Evolutionary conservation across 2,888 invertebrate species (phyloP).

Genomic region (Chalcis sispes): DNA sequence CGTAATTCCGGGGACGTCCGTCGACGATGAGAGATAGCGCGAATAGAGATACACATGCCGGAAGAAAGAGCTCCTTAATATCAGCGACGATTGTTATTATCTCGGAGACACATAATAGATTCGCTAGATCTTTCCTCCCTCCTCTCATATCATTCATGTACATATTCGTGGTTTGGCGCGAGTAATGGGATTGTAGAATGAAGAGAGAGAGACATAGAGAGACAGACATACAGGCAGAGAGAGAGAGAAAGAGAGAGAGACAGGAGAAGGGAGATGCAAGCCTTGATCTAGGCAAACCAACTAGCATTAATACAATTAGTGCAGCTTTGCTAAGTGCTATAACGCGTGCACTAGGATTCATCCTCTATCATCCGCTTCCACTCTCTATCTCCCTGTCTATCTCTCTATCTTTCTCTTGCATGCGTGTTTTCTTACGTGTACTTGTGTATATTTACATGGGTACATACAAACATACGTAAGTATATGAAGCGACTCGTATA

Average conservation of each 20-base stretch:
- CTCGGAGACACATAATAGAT: slow-evolving; percentile 64
- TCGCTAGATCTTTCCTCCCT: too few species aligned
- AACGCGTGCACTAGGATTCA: slow-evolving; percentile 62
- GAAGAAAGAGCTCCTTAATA: slow-evolving; percentile 8
- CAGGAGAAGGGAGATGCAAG: slow-evolving; percentile 42
- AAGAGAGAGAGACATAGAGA: background rate
- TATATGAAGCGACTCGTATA: background rate
- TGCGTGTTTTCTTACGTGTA: background rate
- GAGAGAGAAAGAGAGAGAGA: slow-evolving; percentile 24
- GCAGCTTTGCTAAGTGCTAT: slow-evolving; percentile 72
- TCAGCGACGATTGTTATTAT: slow-evolving; percentile 56
- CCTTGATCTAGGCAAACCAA: slow-evolving; percentile 70
- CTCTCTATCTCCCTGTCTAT: slow-evolving; percentile 41
- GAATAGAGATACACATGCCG: background rate
- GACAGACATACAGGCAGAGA: background rate
- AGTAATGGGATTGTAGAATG: slow-evolving; percentile 65
- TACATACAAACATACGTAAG: background rate
- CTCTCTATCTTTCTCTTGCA: background rate
- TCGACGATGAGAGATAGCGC: background rate
- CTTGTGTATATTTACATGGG: slow-evolving; percentile 18
- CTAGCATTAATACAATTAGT: slow-evolving; percentile 75
- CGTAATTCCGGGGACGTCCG: too few species aligned
- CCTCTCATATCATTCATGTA: too few species aligned
- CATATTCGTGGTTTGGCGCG: slow-evolving; percentile 63
- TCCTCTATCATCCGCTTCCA: slow-evolving; percentile 18